These are phyloP conservation scores for Eupeodes luniger DNA, from an alignment of 2,888 invertebrate species.

Conservation along the genomic window DNA sequence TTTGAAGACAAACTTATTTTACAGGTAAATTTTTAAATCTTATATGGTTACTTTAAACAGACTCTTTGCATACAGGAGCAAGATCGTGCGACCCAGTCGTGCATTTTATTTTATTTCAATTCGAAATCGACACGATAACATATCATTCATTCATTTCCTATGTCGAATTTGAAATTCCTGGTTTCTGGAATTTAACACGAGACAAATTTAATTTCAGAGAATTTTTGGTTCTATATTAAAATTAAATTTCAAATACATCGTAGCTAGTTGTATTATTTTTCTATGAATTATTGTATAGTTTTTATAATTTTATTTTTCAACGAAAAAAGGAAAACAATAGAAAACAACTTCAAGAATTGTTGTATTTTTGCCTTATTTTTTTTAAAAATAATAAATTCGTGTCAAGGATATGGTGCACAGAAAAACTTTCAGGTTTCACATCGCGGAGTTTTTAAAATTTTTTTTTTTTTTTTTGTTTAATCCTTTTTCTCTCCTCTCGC, in stretches of 20 bases:
- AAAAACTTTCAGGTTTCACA: slow-evolving; percentile 33
- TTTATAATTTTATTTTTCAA: neutral
- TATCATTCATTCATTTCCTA: too few relatives aligned
- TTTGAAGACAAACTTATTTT: too few relatives aligned
- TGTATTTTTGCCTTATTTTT: slow-evolving; percentile 3
- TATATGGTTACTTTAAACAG: too few relatives aligned
- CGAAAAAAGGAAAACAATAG: slow-evolving; percentile 46
- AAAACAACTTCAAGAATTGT: slow-evolving; percentile 29
- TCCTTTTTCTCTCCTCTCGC: neutral
- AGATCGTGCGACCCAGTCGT: too few relatives aligned
- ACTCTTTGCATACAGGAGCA: too few relatives aligned
- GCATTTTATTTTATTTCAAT: too few relatives aligned
- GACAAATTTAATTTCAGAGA: neutral
- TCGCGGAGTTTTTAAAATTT: slow-evolving; percentile 3
- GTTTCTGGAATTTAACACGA: neutral
- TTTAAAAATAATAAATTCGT: slow-evolving; percentile 48
- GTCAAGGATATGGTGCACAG: slow-evolving; percentile 63
- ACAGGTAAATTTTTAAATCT: too few relatives aligned
- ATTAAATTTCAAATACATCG: neutral
- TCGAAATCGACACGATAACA: too few relatives aligned
- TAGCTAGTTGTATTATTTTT: neutral
- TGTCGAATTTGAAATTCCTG: too few relatives aligned
- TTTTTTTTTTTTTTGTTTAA: neutral
- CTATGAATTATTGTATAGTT: neutral
- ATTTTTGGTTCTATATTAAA: neutral